phyloP scores from a whole-genome alignment of 2,888 invertebrate species.

The Sarcophaga caerulescens region DNA sequence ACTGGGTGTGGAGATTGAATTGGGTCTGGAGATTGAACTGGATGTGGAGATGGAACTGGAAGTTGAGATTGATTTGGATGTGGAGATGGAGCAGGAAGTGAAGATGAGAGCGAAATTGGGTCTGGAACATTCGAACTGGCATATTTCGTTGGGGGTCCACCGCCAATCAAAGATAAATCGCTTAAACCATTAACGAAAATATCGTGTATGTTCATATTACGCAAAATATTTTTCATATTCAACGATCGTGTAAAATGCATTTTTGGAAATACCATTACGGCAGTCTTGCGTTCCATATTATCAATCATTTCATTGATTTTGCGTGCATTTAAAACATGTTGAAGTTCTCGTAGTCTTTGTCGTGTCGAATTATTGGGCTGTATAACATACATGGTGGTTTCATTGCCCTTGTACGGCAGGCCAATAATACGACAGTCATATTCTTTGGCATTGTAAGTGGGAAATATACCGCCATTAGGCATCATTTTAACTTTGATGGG shows the following conservation, averaged over 20 bases:
- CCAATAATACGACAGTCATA: constrained; percentile 84
- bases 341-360: constrained; percentile 81
- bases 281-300: constrained; percentile 78
- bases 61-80: no score
- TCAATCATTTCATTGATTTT: constrained; percentile 80
- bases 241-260: constrained; percentile 86
- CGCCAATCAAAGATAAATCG: constrained; percentile 86
- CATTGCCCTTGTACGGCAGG: constrained; percentile 85
- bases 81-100: not conserved
- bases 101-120: not conserved
- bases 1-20: no score
- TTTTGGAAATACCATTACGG: constrained; percentile 85
- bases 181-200: constrained; percentile 85
- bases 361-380: constrained; percentile 83
- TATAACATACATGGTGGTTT: constrained; percentile 85
- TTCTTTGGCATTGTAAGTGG: constrained; percentile 81
- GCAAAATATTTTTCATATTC: constrained; percentile 84
- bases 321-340: constrained; percentile 80
- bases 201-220: constrained; percentile 83
- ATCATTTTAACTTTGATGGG: constrained; percentile 83
- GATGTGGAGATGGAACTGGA: no score
- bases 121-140: not conserved
- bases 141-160: constrained; percentile 15
- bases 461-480: constrained; percentile 84
- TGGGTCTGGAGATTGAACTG: no score